These are phyloP conservation scores for Cromileptes altivelis DNA, from an alignment of 2,113 vertebrate genomes.

Conservation along the genomic window DNA sequence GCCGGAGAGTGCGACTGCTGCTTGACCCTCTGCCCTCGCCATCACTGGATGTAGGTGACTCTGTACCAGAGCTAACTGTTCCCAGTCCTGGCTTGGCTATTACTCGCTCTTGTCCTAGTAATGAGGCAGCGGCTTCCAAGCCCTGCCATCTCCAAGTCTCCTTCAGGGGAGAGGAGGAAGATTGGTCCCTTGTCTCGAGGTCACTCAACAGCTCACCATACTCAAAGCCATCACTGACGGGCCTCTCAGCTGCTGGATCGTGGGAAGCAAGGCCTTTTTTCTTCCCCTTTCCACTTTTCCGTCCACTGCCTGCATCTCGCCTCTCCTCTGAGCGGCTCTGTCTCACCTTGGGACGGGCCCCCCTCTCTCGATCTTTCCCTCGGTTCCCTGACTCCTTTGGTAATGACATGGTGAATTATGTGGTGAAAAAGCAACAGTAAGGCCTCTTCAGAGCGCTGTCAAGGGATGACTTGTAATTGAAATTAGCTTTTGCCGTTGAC, in stretches of 20 bases:
- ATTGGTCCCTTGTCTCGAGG: slow-evolving; percentile 67
- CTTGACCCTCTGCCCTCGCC: slow-evolving; percentile 74
- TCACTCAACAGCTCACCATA: slow-evolving; percentile 82
- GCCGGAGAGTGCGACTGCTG: slow-evolving; percentile 83
- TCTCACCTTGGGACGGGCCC: slow-evolving; percentile 87
- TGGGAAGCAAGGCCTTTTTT: slow-evolving; percentile 79
- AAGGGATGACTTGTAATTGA: slow-evolving; percentile 27
- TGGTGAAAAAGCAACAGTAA: slow-evolving; percentile 20
- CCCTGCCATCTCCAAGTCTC: slow-evolving; percentile 75
- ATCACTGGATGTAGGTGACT: slow-evolving; percentile 54
- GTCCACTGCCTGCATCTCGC: slow-evolving; percentile 66
- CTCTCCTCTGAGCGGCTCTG: slow-evolving; percentile 85
- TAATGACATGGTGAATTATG: slow-evolving; percentile 79
- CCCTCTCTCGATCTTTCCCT: slow-evolving; percentile 81
- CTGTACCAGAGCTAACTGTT: slow-evolving; percentile 35
- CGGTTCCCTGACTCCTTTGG: slow-evolving; percentile 77
- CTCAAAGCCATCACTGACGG: slow-evolving; percentile 85
- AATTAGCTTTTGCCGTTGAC: slow-evolving; percentile 25
- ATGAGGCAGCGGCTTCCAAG: slow-evolving; percentile 65
- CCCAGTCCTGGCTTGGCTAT: slow-evolving; percentile 44
- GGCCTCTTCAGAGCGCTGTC: slow-evolving; percentile 21
- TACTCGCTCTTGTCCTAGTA: slow-evolving; percentile 60
- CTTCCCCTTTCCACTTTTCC: slow-evolving; percentile 77
- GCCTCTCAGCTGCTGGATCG: slow-evolving; percentile 71
- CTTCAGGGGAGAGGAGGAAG: slow-evolving; percentile 68